Base-by-base conservation (phyloP, 2,797 vertebrate species). In the Scyliorhinus canicula region DNA sequence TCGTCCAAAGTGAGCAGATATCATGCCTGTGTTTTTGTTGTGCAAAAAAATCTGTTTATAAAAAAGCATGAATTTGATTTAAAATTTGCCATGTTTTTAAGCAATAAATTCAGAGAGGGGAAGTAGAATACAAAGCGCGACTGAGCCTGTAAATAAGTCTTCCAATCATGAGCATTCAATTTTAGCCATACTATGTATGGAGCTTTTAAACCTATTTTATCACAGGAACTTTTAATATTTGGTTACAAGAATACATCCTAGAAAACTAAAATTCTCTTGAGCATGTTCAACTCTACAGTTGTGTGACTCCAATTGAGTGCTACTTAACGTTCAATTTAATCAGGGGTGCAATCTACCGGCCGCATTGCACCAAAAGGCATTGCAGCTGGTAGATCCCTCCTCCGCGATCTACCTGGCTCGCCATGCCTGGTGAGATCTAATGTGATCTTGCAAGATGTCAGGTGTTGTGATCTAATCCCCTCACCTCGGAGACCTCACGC, bases 151-250 rank as follows among this genome's bases (percentile, higher is more conserved):
- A 57, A 91, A 63, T 91, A 65, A 91, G 40, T 21, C 21, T 40
- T 26, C 57, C 26, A 26, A 44, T 44, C 52, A 65, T 50, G 16
- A 91, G 40, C 2, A 19, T 40, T 19, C 35, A 63, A 1, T 65
- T 91, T 91, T n/a, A 65, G 7, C 21, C 60, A 65, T 44, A 40
- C 88, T 91, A 16, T n/a, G 14, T 57, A 55, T 88, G 85, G 60
- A 40, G 52, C n/a, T 57, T 57, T 57, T 88, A 57, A 55, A n/a
- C 57, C n/a, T n/a, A 65, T 91, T 88, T 91, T 91, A 44, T n/a
- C 60, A 91, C n/a, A 91, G 88, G 88, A 91, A 65, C 88, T 44
- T 91, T 40, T 63, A 63, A 63, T 21, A 40, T 57, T 88, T 60
- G 52, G 31, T 35, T 57, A 35, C 52, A 55, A n/a, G 28, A 35